Percentiles rank a stretch among this genome's conserved stretches.
phyloP scores from a whole-genome alignment of 2,113 vertebrate genomes.

The Zosterops borbonicus region DNA sequence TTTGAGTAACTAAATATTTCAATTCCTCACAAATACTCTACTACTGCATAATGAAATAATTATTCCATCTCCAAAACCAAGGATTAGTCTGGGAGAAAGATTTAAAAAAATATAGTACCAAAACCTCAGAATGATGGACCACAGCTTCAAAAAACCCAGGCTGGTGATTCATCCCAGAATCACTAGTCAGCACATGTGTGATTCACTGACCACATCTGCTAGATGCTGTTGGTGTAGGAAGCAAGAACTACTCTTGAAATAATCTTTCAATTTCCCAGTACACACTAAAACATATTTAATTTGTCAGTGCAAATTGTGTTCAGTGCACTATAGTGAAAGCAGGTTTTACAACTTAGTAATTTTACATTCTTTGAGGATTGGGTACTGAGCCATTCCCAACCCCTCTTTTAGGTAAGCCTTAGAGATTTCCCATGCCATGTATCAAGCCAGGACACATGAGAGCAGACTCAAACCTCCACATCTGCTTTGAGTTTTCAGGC shows the following conservation, averaged over 20 bases:
- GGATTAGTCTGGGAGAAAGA: background rate
- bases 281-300: background rate
- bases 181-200: accelerated
- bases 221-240: background rate
- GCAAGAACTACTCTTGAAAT: background rate
- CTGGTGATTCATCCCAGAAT: background rate
- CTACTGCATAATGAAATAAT: background rate
- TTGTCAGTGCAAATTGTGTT: background rate
- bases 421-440: background rate
- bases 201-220: background rate
- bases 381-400: background rate
- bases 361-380: background rate
- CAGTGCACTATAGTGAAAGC: background rate
- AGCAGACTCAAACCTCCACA: background rate
- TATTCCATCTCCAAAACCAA: background rate
- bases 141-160: background rate
- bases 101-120: background rate
- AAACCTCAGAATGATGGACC: background rate
- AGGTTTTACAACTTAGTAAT: background rate
- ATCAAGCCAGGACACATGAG: background rate
- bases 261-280: background rate
- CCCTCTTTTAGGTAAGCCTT: background rate
- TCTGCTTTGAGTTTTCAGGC: background rate
- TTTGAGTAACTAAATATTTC: background rate
- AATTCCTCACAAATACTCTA: background rate